Evolutionary conservation across 2,888 invertebrate species (phyloP).

Genomic region (Alentia gelatinosa): DNA sequence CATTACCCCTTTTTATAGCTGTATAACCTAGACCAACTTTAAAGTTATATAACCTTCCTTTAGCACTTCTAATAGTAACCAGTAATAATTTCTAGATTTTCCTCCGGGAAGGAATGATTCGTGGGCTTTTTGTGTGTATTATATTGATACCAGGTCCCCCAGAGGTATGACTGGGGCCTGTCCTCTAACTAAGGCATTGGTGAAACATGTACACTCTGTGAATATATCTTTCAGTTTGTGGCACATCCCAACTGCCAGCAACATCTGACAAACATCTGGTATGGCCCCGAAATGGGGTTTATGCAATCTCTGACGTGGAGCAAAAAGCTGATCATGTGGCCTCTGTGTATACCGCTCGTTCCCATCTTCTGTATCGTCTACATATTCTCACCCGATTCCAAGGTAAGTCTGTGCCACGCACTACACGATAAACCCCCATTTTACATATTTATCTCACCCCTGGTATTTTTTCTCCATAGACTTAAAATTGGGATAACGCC

Average conservation of each 20-base stretch:
- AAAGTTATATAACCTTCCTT: too few species aligned
- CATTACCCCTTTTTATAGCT: not conserved
- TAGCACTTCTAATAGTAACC: too few species aligned
- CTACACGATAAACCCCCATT: too few species aligned
- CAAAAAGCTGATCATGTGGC: slow-evolving; percentile 79
- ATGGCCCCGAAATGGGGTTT: slow-evolving; percentile 85
- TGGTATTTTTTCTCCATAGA: too few species aligned
- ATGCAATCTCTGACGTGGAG: slow-evolving; percentile 81
- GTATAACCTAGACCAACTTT: not conserved
- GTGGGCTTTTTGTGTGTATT: too few species aligned
- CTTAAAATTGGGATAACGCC: too few species aligned
- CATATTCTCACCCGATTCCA: slow-evolving; percentile 78
- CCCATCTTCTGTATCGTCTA: slow-evolving; percentile 78
- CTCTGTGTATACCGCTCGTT: slow-evolving; percentile 62
- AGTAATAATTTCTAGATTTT: too few species aligned
- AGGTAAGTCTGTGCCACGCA: too few species aligned
- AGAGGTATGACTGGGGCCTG: too few species aligned
- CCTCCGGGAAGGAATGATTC: too few species aligned
- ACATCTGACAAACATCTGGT: slow-evolving; percentile 86
- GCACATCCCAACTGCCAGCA: slow-evolving; percentile 89
- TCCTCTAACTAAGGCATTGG: not conserved
- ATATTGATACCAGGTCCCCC: too few species aligned
- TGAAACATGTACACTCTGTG: not conserved
- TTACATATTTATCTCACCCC: too few species aligned
- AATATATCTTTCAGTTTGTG: slow-evolving; percentile 83